Percentiles rank a stretch among this genome's conserved stretches.
These are phyloP conservation scores for Semibalanus balanoides DNA, from an alignment of 1,140 invertebrate species.

Conservation along the genomic window DNA sequence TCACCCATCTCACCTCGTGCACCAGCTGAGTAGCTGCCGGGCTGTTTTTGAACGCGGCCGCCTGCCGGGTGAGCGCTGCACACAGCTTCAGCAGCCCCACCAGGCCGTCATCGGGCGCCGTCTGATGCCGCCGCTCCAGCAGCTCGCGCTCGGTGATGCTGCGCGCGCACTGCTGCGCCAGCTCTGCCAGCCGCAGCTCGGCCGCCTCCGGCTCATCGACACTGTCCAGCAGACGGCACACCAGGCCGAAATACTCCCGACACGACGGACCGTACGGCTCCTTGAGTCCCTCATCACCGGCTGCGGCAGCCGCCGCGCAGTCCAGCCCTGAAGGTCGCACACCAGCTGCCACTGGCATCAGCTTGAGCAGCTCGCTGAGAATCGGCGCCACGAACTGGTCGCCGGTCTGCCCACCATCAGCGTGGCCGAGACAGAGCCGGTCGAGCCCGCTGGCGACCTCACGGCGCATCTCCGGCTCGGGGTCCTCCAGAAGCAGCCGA, in stretches of 20 bases:
- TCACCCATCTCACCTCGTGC: slow-evolving; percentile 8
- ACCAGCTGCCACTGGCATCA: slow-evolving; percentile 62
- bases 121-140: slow-evolving; percentile 61
- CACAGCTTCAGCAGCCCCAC: slow-evolving; percentile 74
- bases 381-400: slow-evolving; percentile 54
- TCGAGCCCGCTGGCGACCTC: slow-evolving; percentile 81
- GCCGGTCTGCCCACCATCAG: slow-evolving; percentile 24
- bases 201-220: neutral
- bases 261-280: slow-evolving; percentile 85
- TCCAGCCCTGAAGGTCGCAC: slow-evolving; percentile 52
- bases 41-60: slow-evolving; percentile 66
- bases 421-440: slow-evolving; percentile 19
- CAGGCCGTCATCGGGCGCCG: slow-evolving; percentile 74
- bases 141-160: slow-evolving; percentile 61
- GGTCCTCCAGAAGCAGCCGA: slow-evolving; percentile 62
- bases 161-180: slow-evolving; percentile 57
- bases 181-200: slow-evolving; percentile 39
- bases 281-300: slow-evolving; percentile 59
- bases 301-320: slow-evolving; percentile 18
- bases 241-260: slow-evolving; percentile 83
- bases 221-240: slow-evolving; percentile 72
- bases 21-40: slow-evolving; percentile 50
- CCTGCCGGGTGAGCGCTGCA: slow-evolving; percentile 73
- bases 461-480: slow-evolving; percentile 65
- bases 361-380: slow-evolving; percentile 57